These are phyloP conservation scores for Setipinna tenuifilis DNA, from an alignment of 2,797 vertebrate genomes.

Conservation along the genomic window DNA sequence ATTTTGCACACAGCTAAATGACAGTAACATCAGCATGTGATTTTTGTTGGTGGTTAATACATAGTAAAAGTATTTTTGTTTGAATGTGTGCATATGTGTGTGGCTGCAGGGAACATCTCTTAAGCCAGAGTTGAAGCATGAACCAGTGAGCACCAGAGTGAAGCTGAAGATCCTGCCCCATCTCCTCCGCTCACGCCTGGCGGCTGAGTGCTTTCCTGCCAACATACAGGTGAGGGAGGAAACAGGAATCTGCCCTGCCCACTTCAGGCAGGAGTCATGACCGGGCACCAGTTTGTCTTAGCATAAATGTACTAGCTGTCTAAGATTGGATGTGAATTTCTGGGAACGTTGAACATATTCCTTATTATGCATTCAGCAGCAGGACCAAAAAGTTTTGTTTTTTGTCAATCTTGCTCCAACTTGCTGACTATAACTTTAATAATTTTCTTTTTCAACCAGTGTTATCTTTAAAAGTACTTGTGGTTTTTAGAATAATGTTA, in stretches of 20 bases:
- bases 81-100: not conserved
- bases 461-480: too few relatives aligned
- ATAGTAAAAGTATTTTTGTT: not conserved
- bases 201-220: conserved; percentile 94
- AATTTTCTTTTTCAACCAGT: too few relatives aligned
- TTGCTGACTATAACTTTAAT: too few relatives aligned
- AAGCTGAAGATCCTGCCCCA: conserved; percentile 98
- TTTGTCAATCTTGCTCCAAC: too few relatives aligned
- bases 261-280: not conserved
- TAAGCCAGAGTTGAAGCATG: conserved; percentile 94
- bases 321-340: not conserved
- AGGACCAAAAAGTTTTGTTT: not conserved
- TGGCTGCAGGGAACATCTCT: conserved; percentile 80
- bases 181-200: conserved; percentile 91
- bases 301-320: not conserved
- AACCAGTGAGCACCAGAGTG: conserved; percentile 95
- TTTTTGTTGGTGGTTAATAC: not conserved
- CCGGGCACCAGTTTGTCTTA: not conserved
- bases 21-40: not conserved
- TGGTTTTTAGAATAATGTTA: too few relatives aligned
- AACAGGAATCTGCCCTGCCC: not conserved
- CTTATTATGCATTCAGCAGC: not conserved
- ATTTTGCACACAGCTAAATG: not conserved
- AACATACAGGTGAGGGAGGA: conserved; percentile 89
- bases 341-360: not conserved